Evolutionary conservation across 2,113 vertebrate genomes (phyloP), one percentile per base, ranked within the genome.

Genomic region (Circaetus gallicus): DNA sequence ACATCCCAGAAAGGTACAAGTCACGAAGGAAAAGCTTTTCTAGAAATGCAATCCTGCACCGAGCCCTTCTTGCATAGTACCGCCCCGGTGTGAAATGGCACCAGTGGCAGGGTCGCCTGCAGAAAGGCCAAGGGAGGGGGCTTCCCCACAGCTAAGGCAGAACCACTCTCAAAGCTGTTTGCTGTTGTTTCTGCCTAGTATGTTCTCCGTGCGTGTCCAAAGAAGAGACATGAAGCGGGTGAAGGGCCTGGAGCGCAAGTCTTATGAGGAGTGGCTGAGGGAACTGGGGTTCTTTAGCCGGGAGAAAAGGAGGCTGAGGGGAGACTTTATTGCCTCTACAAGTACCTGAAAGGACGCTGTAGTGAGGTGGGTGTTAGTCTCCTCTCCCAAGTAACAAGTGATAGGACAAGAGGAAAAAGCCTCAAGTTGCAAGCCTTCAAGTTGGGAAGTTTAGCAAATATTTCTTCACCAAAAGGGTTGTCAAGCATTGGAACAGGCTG

Each of bases 31-130:
- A 66, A 40, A 19, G 38, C 19, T 82, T 56, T 36, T 34, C 38
- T 16, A 53, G 32, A 25, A 71, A 17, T 3, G 1, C 16, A 42
- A 0, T 36, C 19, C n/a, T 69, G 42, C 25, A 22, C 29, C 2
- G 5, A 56, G 36, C 31, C 34, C 7, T 63, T 71, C 29, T 13
- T 1, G 5, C 7, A 1, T 40, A 8, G 45, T 12, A 7, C 17
- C 0, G 3, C 6, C 47, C 13, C 0, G 4, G 18, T 21, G 45
- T 3, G 4, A 32, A 34, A 11, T 3, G 58, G n/a, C 62, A 5
- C 49, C 17, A 6, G 36, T 7, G 26, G 18, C 31, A 26, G 53
- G 19, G 15, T 4, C 10, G 2, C 25, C 36, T 31, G 45, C 22
- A 21, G 49, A 28, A 52, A 84, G 49, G 6, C 43, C 67, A 10